Evolutionary conservation across 2,797 vertebrate species (phyloP), one percentile per base, ranked within the genome.

Genomic region (Lutjanus argentimaculatus): DNA sequence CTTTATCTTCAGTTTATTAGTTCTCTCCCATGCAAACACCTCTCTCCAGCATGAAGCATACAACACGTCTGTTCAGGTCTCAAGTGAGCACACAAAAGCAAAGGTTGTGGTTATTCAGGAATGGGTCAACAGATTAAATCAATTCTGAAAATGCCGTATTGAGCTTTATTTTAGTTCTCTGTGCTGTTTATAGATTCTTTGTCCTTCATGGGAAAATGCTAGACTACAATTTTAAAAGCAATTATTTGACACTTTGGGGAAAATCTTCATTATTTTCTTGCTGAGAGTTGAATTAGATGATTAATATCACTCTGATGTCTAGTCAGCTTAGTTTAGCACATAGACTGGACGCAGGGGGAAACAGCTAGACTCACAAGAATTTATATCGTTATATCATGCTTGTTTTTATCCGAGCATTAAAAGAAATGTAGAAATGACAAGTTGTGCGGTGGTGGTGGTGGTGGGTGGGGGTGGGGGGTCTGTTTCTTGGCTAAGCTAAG

Each of bases 21-120:
- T 57, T 64, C 5, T 15, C 13, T 56, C 15, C 14, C 25, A 22
- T 66, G 64, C 21, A 48, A 56, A 21, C 7, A 36, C 17, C 25
- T 56, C 56, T 17, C 49, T 21, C 7, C 25, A 16, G 42, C 52
- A 72, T 72, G 63, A 59, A 72, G 69, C 42, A 48, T 15, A 64
- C 65, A 52, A 46, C 13, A 71, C 17, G 25, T 42, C 42, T 21
- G 9, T 22, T 57, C 55, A 30, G 15, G 22, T 70, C 1, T 56
- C 17, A 72, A 62, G 51, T 53, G 58, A 72, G 72, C 16, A 58
- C 7, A 17, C 22, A 5, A 40, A 30, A 30, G 42, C 25, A 58
- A 42, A 4, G 56, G 25, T 49, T 4, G 17, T 21, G 22, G 22
- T 67, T 53, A 55, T 57, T 58, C 36, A 74, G 6, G 30, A 12